Evolutionary conservation across 2,888 invertebrate genomes (phyloP).

Genomic region (Phanerotoma sp.): DNA sequence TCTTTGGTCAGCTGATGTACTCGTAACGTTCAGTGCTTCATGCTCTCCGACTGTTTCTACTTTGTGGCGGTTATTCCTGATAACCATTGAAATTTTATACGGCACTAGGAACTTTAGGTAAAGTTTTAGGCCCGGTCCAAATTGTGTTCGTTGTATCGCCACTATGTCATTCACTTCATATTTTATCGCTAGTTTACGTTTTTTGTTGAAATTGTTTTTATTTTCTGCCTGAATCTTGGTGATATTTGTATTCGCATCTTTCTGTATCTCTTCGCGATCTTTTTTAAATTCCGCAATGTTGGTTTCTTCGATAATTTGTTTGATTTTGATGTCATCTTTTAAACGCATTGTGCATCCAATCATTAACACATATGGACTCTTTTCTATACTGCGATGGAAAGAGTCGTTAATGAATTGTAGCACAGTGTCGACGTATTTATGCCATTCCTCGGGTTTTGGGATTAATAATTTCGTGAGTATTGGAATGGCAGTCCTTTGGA

Average conservation of each 20-base stretch:
- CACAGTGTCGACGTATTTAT: slow-evolving; percentile 8
- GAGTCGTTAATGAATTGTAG: slow-evolving; percentile 23
- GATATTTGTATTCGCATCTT: slow-evolving; percentile 18
- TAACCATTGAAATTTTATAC: slow-evolving; percentile 23
- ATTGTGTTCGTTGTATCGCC: slow-evolving; percentile 23
- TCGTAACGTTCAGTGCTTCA: slow-evolving; percentile 40
- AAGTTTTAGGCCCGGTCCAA: slow-evolving; percentile 23
- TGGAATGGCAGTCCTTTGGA: too few species aligned
- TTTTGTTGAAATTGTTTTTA: slow-evolving; percentile 23
- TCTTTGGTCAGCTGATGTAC: slow-evolving; percentile 40
- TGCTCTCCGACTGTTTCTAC: slow-evolving; percentile 40
- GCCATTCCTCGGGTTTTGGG: neutral
- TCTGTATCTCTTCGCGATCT: slow-evolving; percentile 15
- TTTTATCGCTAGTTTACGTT: slow-evolving; percentile 12
- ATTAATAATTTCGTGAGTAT: slow-evolving; percentile 5
- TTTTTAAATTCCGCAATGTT: slow-evolving; percentile 18
- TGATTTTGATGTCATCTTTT: slow-evolving; percentile 1
- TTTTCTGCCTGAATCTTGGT: slow-evolving; percentile 21
- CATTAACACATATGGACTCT: slow-evolving; percentile 20
- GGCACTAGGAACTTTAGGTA: slow-evolving; percentile 22
- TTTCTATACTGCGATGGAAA: slow-evolving; percentile 9
- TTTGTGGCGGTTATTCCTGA: slow-evolving; percentile 44
- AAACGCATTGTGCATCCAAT: slow-evolving; percentile 12
- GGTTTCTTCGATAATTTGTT: slow-evolving; percentile 16
- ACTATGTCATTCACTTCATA: slow-evolving; percentile 22